Base-by-base conservation (phyloP, 2,113 vertebrate genomes). In the Odontophorus gujanensis region DNA sequence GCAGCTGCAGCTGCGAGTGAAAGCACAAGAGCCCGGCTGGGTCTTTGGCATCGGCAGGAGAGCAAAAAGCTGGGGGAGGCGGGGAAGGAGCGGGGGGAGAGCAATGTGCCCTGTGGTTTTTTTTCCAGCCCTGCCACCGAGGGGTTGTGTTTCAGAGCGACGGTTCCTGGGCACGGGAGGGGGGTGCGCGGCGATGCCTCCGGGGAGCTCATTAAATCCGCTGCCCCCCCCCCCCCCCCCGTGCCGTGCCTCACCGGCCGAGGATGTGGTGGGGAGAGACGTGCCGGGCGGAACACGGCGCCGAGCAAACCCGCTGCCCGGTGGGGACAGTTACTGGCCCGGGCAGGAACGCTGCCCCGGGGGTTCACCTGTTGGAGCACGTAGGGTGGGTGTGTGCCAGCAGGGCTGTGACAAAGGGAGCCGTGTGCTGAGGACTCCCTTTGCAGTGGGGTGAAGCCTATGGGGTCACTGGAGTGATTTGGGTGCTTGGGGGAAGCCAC, bases 1-100 rank as follows among this genome's bases (percentile, higher is more conserved):
- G 94, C 94, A 83, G 93, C 94, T 96, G 95, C 95, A 94, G 94
- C 95, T 95, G 94, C 90, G 94, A 96, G 95, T 92, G 95, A 94
- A 94, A 94, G 94, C 92, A 94, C 92, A 84, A 93, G 94, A 94
- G 94, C 94, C 92, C 92, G 94, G 95, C 91, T 90, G 96, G 92
- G 85, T 93, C 95, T 95, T 92, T 87, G 96, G 81, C 92, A 96
- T 94, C 96, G 96, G 96, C 88, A 87, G 90, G 85, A 91, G 94
- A 94, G 90, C 81, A 61, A 66, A 95, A 83, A 94, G 90, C 84
- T 81, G 85, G 84, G 90, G 88, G 84, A 87, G 94, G 81, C 74
- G 84, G 90, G 67, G 85, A 79, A 63, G 43, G 32, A 1, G 28
- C 8, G 45, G 32, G 57, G 21, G 6, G 30, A 6, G 73, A 11